These are phyloP conservation scores for Lineus longissimus DNA, from an alignment of 1,140 invertebrate species.

Conservation along the genomic window DNA sequence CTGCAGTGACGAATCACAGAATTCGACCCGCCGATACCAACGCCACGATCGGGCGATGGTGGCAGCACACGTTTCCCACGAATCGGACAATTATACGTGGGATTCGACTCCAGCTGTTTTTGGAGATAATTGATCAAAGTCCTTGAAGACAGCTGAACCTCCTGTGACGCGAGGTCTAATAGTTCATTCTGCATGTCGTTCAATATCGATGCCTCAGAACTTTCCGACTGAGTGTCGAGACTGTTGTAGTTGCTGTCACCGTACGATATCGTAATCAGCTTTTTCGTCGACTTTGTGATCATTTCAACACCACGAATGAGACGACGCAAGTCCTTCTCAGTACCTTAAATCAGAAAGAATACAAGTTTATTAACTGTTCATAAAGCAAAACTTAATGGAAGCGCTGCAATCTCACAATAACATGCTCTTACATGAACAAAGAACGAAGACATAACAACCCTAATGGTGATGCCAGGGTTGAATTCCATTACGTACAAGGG, in stretches of 20 bases:
- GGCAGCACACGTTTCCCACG: no score
- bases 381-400: not conserved
- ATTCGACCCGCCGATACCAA: no score
- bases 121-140: constrained; percentile 22
- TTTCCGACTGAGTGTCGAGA: constrained; percentile 3
- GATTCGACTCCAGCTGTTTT: constrained; percentile 18
- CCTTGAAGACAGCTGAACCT: constrained; percentile 24
- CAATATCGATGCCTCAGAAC: constrained; percentile 20
- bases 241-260: constrained; percentile 15
- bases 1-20: no score
- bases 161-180: constrained; percentile 29
- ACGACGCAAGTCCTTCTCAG: constrained; percentile 25
- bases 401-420: not conserved
- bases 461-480: not conserved
- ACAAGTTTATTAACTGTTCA: not conserved
- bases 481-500: not conserved
- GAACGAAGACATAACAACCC: not conserved
- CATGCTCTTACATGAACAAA: not conserved
- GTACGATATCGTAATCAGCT: constrained; percentile 18
- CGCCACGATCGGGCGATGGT: no score
- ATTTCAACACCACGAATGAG: constrained; percentile 34
- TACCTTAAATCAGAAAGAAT: constrained; percentile 22
- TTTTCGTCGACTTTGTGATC: constrained; percentile 29
- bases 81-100: not conserved
- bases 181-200: constrained; percentile 33